Evolutionary conservation across 2,888 invertebrate species (phyloP).

Genomic region (Crossocerus cetratus): DNA sequence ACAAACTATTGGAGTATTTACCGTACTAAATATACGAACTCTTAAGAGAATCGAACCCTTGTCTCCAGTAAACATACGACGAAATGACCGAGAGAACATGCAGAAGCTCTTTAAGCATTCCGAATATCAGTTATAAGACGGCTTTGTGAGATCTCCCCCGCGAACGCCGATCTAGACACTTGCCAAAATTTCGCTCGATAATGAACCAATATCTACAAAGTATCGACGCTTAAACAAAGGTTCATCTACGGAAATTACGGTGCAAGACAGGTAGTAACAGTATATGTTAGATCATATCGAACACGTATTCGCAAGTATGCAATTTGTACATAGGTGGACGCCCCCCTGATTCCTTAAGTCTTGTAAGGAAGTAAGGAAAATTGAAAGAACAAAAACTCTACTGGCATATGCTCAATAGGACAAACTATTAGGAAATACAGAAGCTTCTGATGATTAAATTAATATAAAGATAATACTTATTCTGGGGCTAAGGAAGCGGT

Average conservation of each 20-base stretch:
- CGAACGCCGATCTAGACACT: constrained; percentile 10
- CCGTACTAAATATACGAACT: constrained; percentile 9
- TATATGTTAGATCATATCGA: constrained; percentile 8
- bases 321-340: constrained; percentile 21
- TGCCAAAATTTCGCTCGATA: not conserved
- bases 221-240: constrained; percentile 18
- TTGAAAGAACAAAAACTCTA: not conserved
- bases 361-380: not conserved
- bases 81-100: constrained; percentile 1
- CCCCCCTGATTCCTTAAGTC: constrained; percentile 10
- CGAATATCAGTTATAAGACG: constrained; percentile 16
- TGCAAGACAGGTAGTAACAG: constrained; percentile 1
- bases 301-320: constrained; percentile 22
- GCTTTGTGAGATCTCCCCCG: constrained; percentile 20
- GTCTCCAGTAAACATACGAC: constrained; percentile 2
- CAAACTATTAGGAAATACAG: too few species aligned
- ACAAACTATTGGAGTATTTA: constrained; percentile 25
- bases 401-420: too few species aligned
- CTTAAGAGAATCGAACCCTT: constrained; percentile 14
- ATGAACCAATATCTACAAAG: not conserved
- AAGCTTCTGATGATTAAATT: too few species aligned
- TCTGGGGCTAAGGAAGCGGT: too few species aligned
- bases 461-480: too few species aligned
- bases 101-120: constrained; percentile 17
- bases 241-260: constrained; percentile 9